Conservation (phyloP, 92 coral and sea anemone genomes). For the Parazoanthus swiftii region DNA sequence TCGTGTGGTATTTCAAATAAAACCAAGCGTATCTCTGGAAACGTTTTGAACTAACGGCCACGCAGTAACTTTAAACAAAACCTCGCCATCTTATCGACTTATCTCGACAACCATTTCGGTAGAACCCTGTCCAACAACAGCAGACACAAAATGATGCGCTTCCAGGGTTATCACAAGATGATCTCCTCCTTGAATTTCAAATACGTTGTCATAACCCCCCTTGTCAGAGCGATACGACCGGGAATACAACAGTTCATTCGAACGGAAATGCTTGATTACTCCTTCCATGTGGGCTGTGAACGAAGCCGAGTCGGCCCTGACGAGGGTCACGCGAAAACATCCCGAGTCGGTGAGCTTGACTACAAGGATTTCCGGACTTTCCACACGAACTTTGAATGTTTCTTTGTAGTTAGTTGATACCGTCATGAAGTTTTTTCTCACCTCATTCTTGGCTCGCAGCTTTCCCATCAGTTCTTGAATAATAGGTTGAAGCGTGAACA, state of each 20-base stretch:
- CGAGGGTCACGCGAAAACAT: neutral
- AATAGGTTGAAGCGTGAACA: neutral
- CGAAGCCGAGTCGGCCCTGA: slow-evolving; percentile 15
- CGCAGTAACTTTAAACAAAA: too few species aligned
- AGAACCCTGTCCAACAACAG: slow-evolving; percentile 46
- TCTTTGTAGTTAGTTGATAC: slow-evolving; percentile 18
- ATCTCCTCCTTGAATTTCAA: slow-evolving; percentile 18
- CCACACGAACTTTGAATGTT: slow-evolving; percentile 44
- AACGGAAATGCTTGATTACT: slow-evolving; percentile 30
- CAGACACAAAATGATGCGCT: slow-evolving; percentile 43
- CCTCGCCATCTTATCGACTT: too few species aligned
- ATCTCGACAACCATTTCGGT: slow-evolving; percentile 41
- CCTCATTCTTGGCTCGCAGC: neutral
- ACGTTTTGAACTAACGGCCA: too few species aligned
- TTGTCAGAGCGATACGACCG: slow-evolving; percentile 50
- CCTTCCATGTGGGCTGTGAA: slow-evolving; percentile 55
- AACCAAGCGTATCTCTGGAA: too few species aligned
- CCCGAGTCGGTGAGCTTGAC: slow-evolving; percentile 31
- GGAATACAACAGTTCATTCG: slow-evolving; percentile 26
- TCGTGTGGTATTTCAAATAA: too few species aligned
- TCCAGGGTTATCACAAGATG: slow-evolving; percentile 36
- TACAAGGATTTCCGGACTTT: slow-evolving; percentile 41
- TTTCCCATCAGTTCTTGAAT: neutral
- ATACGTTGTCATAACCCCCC: slow-evolving; percentile 39
- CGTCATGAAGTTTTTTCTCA: slow-evolving; percentile 23